Base-by-base conservation (phyloP, 2,797 vertebrate species). In the Tenualosa ilisha region DNA sequence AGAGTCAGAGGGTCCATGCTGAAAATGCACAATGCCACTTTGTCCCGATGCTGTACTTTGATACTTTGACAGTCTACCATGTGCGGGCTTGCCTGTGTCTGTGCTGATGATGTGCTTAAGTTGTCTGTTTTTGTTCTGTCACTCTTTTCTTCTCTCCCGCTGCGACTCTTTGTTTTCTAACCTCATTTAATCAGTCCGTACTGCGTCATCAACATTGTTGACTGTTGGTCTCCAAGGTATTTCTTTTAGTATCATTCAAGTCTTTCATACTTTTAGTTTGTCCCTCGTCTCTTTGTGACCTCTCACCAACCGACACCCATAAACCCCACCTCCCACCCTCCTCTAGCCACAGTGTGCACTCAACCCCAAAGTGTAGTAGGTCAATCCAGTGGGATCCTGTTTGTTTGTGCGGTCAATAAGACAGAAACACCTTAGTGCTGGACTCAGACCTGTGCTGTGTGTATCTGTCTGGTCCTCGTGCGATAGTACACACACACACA, bases 261-360 rank as follows among this genome's bases (percentile, higher is more conserved):
- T 75, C 37, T 75, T 75, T 75, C 7, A 43, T 13, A 75, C 17
- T 46, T 37, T 20, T 68, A 85, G 37, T 20, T 83, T 82, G 81
- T 89, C 88, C 89, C 65, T 83, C 68, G 81, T 82, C 51, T 85
- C 88, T 92, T 92, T 89, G 91, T 90, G 91, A 90, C 90, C 37
- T 86, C 89, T 91, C 88, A 89, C 89, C 90, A 63, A 56, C 17
- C 15, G 68, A 40, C 26, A 51, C 7, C 7, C 50, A 51, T 9
- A 0, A 4, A 46, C 7, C 46, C 46, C 50, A 51, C 50, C 50
- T 7, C 40, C 65, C 65, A 37, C 31, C 26, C 65, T 15, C 26
- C 65, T 15, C 65, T 40, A 46, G 86, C 84, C 0, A 0, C 83
- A 31, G 51, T 26, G 63, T 65, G 63, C 68, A 72, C 13, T 4